Evolutionary conservation across 23 tunicate species (phyloP).

Genomic region (Halocynthia aurantium): DNA sequence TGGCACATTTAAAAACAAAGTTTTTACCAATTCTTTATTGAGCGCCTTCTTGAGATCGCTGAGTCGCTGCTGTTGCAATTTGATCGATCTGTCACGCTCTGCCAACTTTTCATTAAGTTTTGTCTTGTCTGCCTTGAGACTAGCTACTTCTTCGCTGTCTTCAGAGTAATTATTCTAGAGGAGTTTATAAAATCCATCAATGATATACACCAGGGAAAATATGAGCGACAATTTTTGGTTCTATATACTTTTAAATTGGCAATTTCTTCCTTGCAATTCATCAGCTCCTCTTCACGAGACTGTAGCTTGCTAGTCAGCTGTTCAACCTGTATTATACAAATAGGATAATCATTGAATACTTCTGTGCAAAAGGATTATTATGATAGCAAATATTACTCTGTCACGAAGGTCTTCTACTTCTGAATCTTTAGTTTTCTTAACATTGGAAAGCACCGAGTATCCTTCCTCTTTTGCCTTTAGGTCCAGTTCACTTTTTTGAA

Average conservation of each 20-base stretch:
- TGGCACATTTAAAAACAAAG: too few species aligned
- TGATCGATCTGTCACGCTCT: constrained; percentile 45
- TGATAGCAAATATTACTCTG: too few species aligned
- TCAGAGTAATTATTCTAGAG: constrained; percentile 41
- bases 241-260: constrained; percentile 40
- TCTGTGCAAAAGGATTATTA: background rate
- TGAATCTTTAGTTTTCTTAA: background rate
- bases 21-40: constrained; percentile 59
- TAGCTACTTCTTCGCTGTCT: constrained; percentile 41
- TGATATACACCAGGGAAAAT: too few species aligned
- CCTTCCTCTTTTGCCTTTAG: too few species aligned
- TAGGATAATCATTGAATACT: background rate
- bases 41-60: constrained; percentile 67
- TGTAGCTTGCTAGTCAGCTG: constrained; percentile 30
- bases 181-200: too few species aligned
- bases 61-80: constrained; percentile 44
- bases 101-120: constrained; percentile 37
- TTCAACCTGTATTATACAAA: background rate
- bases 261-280: constrained; percentile 66
- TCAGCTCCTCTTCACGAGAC: constrained; percentile 39
- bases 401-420: background rate
- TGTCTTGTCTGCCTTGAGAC: constrained; percentile 21
- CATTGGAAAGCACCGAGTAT: too few species aligned
- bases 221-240: too few species aligned
- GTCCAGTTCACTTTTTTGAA: too few species aligned